Evolutionary conservation across 1,140 invertebrate genomes (phyloP).

Genomic region (Drosophila ambigua): DNA sequence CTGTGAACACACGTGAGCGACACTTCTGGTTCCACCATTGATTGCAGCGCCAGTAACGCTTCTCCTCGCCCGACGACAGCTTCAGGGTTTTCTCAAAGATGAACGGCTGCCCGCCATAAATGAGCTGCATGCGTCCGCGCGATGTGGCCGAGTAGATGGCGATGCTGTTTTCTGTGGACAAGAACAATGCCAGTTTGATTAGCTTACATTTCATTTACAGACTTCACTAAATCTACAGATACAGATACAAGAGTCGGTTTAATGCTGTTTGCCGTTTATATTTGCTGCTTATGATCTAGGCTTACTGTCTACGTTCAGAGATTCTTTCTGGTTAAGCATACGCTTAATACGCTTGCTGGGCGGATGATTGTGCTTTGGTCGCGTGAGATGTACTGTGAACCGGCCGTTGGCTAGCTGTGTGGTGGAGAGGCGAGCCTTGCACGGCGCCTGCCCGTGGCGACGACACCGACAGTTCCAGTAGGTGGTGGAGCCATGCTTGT

Average conservation of each 20-base stretch:
- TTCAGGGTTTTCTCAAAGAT: conserved; percentile 82
- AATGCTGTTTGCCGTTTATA: conserved; percentile 49
- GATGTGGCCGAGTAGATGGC: conserved; percentile 82
- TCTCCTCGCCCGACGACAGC: conserved; percentile 76
- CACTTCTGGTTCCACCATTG: conserved; percentile 84
- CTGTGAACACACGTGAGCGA: conserved; percentile 79
- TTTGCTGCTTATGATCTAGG: conserved; percentile 51
- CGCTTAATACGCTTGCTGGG: conserved; percentile 50
- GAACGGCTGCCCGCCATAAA: conserved; percentile 82
- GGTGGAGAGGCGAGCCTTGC: conserved; percentile 71
- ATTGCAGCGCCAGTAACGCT: conserved; percentile 83
- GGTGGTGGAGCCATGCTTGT: conserved; percentile 49
- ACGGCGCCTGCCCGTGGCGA: conserved; percentile 37
- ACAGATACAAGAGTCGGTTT: conserved; percentile 43
- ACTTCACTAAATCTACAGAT: conserved; percentile 25
- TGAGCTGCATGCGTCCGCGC: conserved; percentile 77
- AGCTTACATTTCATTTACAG: background rate
- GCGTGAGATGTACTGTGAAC: conserved; percentile 63
- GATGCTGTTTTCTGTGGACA: conserved; percentile 62
- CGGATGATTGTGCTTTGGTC: conserved; percentile 68
- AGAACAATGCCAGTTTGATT: conserved; percentile 27
- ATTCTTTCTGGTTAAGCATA: conserved; percentile 12
- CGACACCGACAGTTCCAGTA: conserved; percentile 80
- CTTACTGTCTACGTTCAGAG: background rate
- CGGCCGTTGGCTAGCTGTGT: conserved; percentile 53